Evolutionary conservation across 2,888 invertebrate genomes (phyloP).

Genomic region (Leucophenga montana): DNA sequence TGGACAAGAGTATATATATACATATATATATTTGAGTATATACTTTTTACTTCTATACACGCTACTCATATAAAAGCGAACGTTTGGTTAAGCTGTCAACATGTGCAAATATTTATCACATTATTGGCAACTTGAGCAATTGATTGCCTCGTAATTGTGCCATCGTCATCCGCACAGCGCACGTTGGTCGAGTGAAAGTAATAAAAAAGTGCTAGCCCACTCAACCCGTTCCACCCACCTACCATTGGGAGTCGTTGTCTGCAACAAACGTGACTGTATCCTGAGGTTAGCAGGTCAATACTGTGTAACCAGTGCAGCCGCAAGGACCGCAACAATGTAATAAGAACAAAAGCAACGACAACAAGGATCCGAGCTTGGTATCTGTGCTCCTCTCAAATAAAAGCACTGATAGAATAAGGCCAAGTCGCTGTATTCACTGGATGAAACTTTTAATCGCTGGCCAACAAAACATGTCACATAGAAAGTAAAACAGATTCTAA

Average conservation of each 20-base stretch:
- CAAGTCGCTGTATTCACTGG: slow-evolving; percentile 39
- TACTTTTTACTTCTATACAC: too few species aligned
- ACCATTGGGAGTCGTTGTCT: slow-evolving; percentile 24
- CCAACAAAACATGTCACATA: slow-evolving; percentile 51
- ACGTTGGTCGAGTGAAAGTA: slow-evolving; percentile 12
- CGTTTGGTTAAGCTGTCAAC: neutral
- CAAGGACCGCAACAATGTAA: slow-evolving; percentile 29
- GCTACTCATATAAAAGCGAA: neutral
- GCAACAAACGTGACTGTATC: slow-evolving; percentile 39
- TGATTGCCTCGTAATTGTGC: slow-evolving; percentile 62
- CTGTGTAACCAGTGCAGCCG: slow-evolving; percentile 34
- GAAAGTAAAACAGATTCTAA: slow-evolving; percentile 21
- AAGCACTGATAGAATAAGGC: slow-evolving; percentile 54
- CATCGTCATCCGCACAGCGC: neutral
- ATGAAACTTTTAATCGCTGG: slow-evolving; percentile 67
- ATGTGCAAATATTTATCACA: slow-evolving; percentile 11
- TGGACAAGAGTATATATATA: too few species aligned
- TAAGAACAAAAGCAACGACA: slow-evolving; percentile 23
- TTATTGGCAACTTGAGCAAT: slow-evolving; percentile 58
- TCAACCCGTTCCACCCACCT: too few species aligned
- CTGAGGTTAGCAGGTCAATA: slow-evolving; percentile 69
- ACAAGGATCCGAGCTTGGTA: slow-evolving; percentile 42
- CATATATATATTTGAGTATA: too few species aligned
- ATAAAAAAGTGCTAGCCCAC: slow-evolving; percentile 15
- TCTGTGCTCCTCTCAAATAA: too few species aligned